Conservation (phyloP, 2,888 invertebrate genomes). For the Margaritifera margaritifera region DNA sequence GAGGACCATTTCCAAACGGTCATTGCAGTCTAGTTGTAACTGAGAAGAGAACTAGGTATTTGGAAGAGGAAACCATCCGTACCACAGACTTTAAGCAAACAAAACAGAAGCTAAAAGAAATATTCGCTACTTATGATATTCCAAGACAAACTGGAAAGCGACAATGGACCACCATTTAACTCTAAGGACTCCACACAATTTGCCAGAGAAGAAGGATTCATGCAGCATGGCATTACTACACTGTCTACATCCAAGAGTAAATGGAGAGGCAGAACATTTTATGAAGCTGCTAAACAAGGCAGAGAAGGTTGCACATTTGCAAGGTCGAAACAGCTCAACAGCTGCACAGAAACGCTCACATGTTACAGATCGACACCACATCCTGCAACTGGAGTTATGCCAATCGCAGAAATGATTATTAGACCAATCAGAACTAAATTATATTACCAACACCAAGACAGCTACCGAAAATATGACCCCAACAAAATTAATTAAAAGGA, state of each 20-base stretch:
- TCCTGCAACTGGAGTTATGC: slow-evolving; percentile 23
- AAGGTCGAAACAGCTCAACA: slow-evolving; percentile 5
- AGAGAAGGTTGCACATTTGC: not conserved
- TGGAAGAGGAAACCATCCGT: slow-evolving; percentile 8
- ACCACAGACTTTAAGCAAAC: slow-evolving; percentile 9
- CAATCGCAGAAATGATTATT: not conserved
- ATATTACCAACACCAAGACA: too few species aligned
- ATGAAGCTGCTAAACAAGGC: slow-evolving; percentile 16
- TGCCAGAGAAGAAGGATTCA: slow-evolving; percentile 16
- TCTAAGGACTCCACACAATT: slow-evolving; percentile 19
- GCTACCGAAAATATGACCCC: too few species aligned
- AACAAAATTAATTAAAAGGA: too few species aligned
- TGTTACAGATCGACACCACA: slow-evolving; percentile 25
- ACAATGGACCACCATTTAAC: slow-evolving; percentile 30
- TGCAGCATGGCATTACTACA: slow-evolving; percentile 22
- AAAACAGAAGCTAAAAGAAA: slow-evolving; percentile 10
- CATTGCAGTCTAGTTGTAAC: slow-evolving; percentile 17
- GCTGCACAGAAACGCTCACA: slow-evolving; percentile 23
- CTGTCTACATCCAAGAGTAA: slow-evolving; percentile 8
- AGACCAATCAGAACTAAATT: too few species aligned
- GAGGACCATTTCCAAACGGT: slow-evolving; percentile 2
- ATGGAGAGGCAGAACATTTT: slow-evolving; percentile 13
- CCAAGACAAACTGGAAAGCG: slow-evolving; percentile 8
- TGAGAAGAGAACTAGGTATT: slow-evolving; percentile 18
- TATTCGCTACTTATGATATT: slow-evolving; percentile 23